phyloP scores from a whole-genome alignment of 2,888 invertebrate species.

The Gonocerus acuteangulatus region DNA sequence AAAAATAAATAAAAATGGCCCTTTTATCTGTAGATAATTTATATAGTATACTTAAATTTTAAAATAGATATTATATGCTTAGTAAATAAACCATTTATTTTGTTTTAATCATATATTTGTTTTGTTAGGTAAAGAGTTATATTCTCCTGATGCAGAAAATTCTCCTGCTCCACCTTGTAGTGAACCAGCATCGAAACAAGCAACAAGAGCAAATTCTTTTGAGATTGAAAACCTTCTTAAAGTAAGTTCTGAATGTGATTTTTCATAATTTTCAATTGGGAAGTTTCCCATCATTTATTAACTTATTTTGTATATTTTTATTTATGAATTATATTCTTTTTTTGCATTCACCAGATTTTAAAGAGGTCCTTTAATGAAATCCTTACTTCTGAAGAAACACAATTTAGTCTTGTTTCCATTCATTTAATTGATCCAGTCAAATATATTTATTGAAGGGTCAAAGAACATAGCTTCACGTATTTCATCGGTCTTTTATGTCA shows the following conservation, averaged over 20 bases:
- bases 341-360: background rate
- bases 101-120: too few species aligned
- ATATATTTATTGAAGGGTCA: too few species aligned
- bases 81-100: too few species aligned
- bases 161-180: conserved; percentile 47
- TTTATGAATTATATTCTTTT: background rate
- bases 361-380: background rate
- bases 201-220: conserved; percentile 81
- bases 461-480: too few species aligned
- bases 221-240: conserved; percentile 93
- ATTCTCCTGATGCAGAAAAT: conserved; percentile 58
- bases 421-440: too few species aligned
- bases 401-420: too few species aligned
- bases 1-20: background rate
- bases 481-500: too few species aligned
- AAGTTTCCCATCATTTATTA: background rate
- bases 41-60: too few species aligned
- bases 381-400: too few species aligned
- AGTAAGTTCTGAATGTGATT: conserved; percentile 39
- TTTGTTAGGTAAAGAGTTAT: conserved; percentile 62
- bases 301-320: background rate
- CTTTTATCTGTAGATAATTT: too few species aligned
- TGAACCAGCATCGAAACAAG: conserved; percentile 50
- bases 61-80: too few species aligned
- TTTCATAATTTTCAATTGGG: background rate